Conservation (phyloP, 2,888 invertebrate genomes). For the Zelleria hepariella region DNA sequence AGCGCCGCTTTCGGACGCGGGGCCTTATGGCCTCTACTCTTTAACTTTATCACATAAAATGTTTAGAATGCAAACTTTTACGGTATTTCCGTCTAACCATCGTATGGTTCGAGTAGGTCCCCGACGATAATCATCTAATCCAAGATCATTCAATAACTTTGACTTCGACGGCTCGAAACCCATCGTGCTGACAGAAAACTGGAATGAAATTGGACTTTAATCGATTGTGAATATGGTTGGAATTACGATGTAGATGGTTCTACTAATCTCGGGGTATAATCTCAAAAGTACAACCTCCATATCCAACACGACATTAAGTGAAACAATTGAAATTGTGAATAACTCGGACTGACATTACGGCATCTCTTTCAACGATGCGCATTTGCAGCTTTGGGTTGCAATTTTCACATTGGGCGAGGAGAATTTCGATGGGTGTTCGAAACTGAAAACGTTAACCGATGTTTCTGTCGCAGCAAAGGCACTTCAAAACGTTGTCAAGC, state of each 20-base stretch:
- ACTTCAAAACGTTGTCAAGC: slow-evolving; percentile 39
- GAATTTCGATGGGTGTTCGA: slow-evolving; percentile 48
- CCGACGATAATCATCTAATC: slow-evolving; percentile 70
- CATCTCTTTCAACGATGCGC: slow-evolving; percentile 22
- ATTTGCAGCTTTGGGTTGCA: slow-evolving; percentile 21
- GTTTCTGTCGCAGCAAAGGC: slow-evolving; percentile 35
- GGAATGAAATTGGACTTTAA: slow-evolving; percentile 31
- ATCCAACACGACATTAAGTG: slow-evolving; percentile 37
- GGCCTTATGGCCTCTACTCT: neutral
- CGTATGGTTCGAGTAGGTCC: slow-evolving; percentile 24
- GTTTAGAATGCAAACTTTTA: neutral
- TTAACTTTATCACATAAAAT: neutral
- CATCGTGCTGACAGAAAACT: slow-evolving; percentile 23
- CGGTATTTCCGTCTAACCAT: neutral
- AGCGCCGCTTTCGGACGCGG: slow-evolving; percentile 41
- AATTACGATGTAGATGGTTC: slow-evolving; percentile 25
- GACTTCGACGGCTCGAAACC: slow-evolving; percentile 40
- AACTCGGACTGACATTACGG: slow-evolving; percentile 25
- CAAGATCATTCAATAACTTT: slow-evolving; percentile 66
- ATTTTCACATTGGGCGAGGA: slow-evolving; percentile 26
- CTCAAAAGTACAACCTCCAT: slow-evolving; percentile 39
- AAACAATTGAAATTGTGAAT: slow-evolving; percentile 31
- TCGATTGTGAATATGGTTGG: slow-evolving; percentile 28
- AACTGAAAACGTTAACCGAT: slow-evolving; percentile 53
- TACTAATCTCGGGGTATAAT: slow-evolving; percentile 48